A percentile compares a stretch with the other conserved stretches of the same genome.
phyloP scores from a whole-genome alignment of 2,888 invertebrate genomes.

The Horisme vitalbata region DNA sequence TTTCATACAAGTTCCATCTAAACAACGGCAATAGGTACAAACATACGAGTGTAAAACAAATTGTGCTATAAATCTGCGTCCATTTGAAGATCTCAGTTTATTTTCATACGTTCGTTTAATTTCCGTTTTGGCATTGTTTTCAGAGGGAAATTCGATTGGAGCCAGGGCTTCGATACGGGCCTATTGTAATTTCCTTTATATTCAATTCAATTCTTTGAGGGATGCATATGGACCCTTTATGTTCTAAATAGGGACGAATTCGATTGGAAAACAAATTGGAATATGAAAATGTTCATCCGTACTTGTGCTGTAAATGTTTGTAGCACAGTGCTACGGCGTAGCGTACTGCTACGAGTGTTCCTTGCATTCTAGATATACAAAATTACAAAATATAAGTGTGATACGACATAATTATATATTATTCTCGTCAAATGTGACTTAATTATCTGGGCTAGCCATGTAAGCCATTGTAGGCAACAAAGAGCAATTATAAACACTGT shows the following conservation, averaged over 20 bases:
- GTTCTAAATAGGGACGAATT: conserved; percentile 47
- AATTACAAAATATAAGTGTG: no score
- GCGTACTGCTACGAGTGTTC: no score
- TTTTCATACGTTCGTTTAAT: conserved; percentile 73
- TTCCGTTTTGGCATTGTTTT: conserved; percentile 77
- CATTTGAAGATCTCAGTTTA: conserved; percentile 57
- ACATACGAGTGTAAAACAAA: conserved; percentile 20
- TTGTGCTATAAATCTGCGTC: conserved; percentile 48
- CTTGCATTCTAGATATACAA: no score
- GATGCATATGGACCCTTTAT: conserved; percentile 58
- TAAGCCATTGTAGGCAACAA: no score
- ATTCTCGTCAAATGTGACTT: no score
- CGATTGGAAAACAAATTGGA: conserved; percentile 47
- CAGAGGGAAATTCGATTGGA: conserved; percentile 71
- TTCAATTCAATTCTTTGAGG: conserved; percentile 73
- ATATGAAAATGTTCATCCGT: conserved; percentile 34
- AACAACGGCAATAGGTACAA: conserved; percentile 4
- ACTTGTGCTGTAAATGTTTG: conserved; percentile 2
- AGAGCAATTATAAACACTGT: no score
- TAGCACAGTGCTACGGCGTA: conserved; percentile 18
- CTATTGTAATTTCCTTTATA: conserved; percentile 75
- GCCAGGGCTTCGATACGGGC: conserved; percentile 65
- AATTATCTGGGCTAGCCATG: no score
- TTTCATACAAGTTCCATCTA: not conserved
- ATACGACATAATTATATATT: no score